Percentiles rank a stretch among this genome's conserved stretches.
Conservation (phyloP, 2,113 vertebrate genomes). For the Centrocercus urophasianus region DNA sequence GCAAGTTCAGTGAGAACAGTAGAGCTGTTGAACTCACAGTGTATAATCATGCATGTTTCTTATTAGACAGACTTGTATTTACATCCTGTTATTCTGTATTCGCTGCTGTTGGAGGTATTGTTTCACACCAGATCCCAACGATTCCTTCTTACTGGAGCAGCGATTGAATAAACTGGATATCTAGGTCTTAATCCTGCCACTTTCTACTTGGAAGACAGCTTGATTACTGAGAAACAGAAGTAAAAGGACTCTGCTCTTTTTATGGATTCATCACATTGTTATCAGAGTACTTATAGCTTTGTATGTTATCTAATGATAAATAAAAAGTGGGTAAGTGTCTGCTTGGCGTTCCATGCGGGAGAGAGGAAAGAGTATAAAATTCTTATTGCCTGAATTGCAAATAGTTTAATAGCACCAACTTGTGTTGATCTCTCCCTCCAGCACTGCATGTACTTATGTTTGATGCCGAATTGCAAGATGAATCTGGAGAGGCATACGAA, state of each 20-base stretch:
- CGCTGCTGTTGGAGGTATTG: background rate
- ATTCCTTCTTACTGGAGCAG: background rate
- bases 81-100: background rate
- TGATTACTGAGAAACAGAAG: conserved; percentile 32
- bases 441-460: background rate
- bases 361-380: background rate
- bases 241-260: conserved; percentile 25
- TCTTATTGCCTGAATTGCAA: background rate
- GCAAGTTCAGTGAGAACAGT: background rate
- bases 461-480: background rate
- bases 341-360: background rate
- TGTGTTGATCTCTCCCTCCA: background rate
- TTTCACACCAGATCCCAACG: background rate
- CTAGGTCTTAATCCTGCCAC: background rate
- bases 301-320: background rate
- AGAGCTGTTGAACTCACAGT: background rate
- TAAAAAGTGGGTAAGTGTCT: background rate
- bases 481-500: background rate
- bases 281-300: background rate
- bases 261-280: background rate
- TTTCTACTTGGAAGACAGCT: background rate
- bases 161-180: background rate
- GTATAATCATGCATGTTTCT: background rate
- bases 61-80: background rate
- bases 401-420: background rate